Base-by-base conservation (phyloP, 2,113 vertebrate genomes). In the Stegostoma tigrinum region DNA sequence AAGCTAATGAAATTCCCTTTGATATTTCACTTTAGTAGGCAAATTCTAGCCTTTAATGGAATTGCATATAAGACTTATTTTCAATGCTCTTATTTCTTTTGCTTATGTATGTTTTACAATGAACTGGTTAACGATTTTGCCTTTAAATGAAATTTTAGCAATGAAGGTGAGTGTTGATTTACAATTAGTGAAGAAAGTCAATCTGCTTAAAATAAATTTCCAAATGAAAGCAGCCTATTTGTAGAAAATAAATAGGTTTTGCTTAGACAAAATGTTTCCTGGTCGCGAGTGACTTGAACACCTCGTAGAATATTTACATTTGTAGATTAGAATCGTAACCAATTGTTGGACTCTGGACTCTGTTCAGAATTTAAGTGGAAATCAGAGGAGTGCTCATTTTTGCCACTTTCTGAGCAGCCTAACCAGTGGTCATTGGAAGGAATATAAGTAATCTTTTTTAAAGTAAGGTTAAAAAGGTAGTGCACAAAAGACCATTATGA, bases 81-180 rank as follows among this genome's bases (percentile, higher is more conserved):
- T 24, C 48, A 95, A 17, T 72, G 94, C 10, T 34, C 14, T 48
- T 61, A 42, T 95, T 72, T 95, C 61, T 38, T 21, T 66, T 21
- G n/a, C 89, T 95, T 24, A 52, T 23, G 68, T 30, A 95, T 24
- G 75, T 95, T 95, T 95, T 95, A 72, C 94, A 75, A 75, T 38
- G 27, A 61, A 19, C 61, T 67, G 61, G 89, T 72, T 72, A 75
- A 52, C 52, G 10, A 72, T 72, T 48, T 30, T 95, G 45, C 72
- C n/a, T 72, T 52, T 17, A 95, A 95, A 95, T 93, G 34, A 66
- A 93, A 93, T 93, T 66, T 93, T 93, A 66, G 64, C 61, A n/a
- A 91, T 64, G n/a, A 66, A 93, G 34, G 89, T 67, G 89, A 66
- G 34, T 23, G 38, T 93, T 66, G 30, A 67, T 66, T 66, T 21